Percentiles rank a stretch among this genome's conserved stretches.
Evolutionary conservation across 2,113 vertebrate species (phyloP).

Genomic region (Columba livia): DNA sequence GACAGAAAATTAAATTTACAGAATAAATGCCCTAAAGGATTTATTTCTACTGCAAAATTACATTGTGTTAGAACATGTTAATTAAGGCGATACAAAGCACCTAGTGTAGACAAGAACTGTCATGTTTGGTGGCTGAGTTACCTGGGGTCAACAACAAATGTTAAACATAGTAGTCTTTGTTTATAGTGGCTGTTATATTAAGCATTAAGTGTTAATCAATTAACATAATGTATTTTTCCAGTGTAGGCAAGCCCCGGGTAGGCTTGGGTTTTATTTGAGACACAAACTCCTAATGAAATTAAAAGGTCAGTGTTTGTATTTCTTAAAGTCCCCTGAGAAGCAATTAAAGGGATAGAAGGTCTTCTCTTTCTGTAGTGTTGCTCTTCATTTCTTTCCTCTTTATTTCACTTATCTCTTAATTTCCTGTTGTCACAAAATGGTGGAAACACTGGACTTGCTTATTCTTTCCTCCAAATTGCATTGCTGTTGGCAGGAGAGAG

Average conservation of each 20-base stretch:
- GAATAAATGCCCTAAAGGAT: conserved; percentile 38
- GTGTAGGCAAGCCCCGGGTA: not conserved
- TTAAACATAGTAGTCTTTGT: not conserved
- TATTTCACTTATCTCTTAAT: not conserved
- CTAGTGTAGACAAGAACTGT: conserved; percentile 13
- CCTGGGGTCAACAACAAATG: not conserved
- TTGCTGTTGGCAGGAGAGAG: not conserved
- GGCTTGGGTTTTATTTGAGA: not conserved
- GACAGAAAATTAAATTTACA: not conserved
- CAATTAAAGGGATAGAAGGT: not conserved
- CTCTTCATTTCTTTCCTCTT: not conserved
- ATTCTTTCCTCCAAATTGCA: not conserved
- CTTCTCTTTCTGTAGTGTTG: not conserved
- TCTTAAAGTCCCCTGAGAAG: not conserved
- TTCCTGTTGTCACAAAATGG: not conserved
- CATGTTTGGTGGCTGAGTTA: conserved; percentile 29
- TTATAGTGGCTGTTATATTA: not conserved
- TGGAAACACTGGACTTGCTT: not conserved
- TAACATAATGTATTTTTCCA: conserved; percentile 14
- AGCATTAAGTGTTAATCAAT: not conserved
- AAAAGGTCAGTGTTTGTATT: not conserved
- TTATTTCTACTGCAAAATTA: not conserved
- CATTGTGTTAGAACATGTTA: not conserved
- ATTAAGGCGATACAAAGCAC: not conserved
- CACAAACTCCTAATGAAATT: not conserved